Percentiles rank a stretch among this genome's conserved stretches.
phyloP scores from a whole-genome alignment of 2,113 vertebrate genomes.

The Crocuta crocuta region DNA sequence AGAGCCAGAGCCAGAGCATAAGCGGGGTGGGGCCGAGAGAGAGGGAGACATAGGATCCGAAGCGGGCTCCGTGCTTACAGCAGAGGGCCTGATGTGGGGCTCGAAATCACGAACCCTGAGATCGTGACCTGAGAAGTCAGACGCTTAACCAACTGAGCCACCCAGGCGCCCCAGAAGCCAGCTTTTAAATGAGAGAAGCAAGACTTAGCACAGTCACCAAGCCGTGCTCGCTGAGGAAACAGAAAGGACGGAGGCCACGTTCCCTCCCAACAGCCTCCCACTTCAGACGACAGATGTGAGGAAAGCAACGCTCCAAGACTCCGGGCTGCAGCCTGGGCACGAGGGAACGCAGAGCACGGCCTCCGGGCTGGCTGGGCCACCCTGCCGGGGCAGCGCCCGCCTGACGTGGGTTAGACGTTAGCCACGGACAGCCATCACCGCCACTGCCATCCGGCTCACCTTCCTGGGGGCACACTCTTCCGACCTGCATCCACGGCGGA shows the following conservation, averaged over 20 bases:
- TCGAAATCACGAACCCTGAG: too few species aligned
- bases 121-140: too few species aligned
- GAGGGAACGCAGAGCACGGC: not conserved
- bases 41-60: too few species aligned
- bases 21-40: too few species aligned
- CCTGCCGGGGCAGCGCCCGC: fast-evolving
- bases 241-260: too few species aligned
- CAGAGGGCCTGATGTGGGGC: too few species aligned
- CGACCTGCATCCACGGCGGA: not conserved
- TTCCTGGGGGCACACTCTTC: not conserved
- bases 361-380: fast-evolving
- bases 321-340: fast-evolving
- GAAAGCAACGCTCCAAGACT: not conserved
- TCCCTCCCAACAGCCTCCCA: too few species aligned
- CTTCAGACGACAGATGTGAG: not conserved
- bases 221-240: not conserved
- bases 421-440: fast-evolving
- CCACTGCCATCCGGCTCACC: not conserved
- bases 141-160: too few species aligned
- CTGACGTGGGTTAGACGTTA: fast-evolving
- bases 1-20: too few species aligned
- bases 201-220: too few species aligned
- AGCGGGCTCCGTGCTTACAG: too few species aligned
- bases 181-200: not conserved
- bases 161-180: too few species aligned